These are phyloP conservation scores for Parapsyche elsis DNA, from an alignment of 1,140 invertebrate genomes.

Conservation along the genomic window DNA sequence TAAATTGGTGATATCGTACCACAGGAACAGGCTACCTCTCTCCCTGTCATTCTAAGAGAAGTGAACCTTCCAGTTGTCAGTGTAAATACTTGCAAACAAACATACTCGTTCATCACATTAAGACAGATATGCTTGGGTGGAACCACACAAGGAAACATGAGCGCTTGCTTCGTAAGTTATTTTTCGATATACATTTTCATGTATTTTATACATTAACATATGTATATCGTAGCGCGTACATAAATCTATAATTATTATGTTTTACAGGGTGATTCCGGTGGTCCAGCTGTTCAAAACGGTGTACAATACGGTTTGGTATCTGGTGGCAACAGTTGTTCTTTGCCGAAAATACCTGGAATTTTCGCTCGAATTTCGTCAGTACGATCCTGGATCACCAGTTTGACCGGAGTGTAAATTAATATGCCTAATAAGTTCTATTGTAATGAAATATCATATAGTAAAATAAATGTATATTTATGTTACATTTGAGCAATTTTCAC, in stretches of 20 bases:
- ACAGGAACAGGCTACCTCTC: constrained; percentile 17
- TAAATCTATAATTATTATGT: constrained; percentile 2
- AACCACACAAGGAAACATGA: constrained; percentile 45
- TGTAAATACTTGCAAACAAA: constrained; percentile 28
- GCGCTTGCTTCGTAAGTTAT: constrained; percentile 53
- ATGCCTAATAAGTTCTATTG: no score
- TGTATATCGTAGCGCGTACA: no score
- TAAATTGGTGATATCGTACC: not conserved
- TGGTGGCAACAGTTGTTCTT: constrained; percentile 48
- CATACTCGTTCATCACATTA: constrained; percentile 46
- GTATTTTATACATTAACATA: not conserved
- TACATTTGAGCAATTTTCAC: no score
- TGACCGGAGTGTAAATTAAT: constrained; percentile 28
- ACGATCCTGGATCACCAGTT: constrained; percentile 41
- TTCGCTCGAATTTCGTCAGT: constrained; percentile 46
- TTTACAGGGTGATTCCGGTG: constrained; percentile 44
- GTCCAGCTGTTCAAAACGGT: constrained; percentile 50
- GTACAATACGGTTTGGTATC: constrained; percentile 51
- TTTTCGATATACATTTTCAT: not conserved
- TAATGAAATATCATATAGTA: no score
- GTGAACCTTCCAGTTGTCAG: constrained; percentile 50
- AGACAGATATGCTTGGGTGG: constrained; percentile 54
- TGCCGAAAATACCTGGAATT: constrained; percentile 51
- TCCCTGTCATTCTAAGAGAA: constrained; percentile 43
- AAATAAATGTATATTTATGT: no score